Evolutionary conservation across 2,888 invertebrate species (phyloP).

Genomic region (Cistogaster globosa): DNA sequence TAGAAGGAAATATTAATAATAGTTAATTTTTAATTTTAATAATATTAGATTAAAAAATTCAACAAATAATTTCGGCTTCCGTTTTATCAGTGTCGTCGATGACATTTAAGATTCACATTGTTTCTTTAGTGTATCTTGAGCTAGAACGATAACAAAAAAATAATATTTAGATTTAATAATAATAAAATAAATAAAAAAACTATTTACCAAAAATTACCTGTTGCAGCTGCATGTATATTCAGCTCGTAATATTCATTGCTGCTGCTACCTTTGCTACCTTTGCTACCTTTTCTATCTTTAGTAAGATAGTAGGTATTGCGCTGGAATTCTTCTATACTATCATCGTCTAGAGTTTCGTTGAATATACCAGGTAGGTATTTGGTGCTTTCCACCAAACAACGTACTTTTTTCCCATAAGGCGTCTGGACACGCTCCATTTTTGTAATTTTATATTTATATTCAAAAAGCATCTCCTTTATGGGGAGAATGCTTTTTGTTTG

Average conservation of each 20-base stretch:
- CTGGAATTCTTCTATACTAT: slow-evolving; percentile 9
- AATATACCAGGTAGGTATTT: too few relatives aligned
- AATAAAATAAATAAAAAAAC: slow-evolving; percentile 5
- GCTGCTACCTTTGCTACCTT: slow-evolving; percentile 22
- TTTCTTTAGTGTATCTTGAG: neutral
- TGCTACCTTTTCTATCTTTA: slow-evolving; percentile 17
- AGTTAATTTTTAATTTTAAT: neutral
- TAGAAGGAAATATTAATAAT: too few relatives aligned
- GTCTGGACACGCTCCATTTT: too few relatives aligned
- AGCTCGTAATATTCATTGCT: slow-evolving; percentile 15
- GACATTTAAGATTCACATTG: too few relatives aligned
- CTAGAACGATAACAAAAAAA: slow-evolving; percentile 22
- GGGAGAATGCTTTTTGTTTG: too few relatives aligned
- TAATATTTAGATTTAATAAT: slow-evolving; percentile 13
- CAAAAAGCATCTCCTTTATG: too few relatives aligned
- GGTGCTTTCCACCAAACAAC: too few relatives aligned
- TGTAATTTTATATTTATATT: too few relatives aligned
- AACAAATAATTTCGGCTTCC: too few relatives aligned
- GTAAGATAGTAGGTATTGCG: slow-evolving; percentile 19
- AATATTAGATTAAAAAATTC: too few relatives aligned
- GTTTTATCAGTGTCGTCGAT: too few relatives aligned
- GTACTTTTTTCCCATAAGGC: too few relatives aligned
- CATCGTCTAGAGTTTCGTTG: neutral
- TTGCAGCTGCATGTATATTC: neutral
- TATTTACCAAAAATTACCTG: neutral